These are phyloP conservation scores for Ligdia adustata DNA, from an alignment of 2,888 invertebrate genomes.

Conservation along the genomic window DNA sequence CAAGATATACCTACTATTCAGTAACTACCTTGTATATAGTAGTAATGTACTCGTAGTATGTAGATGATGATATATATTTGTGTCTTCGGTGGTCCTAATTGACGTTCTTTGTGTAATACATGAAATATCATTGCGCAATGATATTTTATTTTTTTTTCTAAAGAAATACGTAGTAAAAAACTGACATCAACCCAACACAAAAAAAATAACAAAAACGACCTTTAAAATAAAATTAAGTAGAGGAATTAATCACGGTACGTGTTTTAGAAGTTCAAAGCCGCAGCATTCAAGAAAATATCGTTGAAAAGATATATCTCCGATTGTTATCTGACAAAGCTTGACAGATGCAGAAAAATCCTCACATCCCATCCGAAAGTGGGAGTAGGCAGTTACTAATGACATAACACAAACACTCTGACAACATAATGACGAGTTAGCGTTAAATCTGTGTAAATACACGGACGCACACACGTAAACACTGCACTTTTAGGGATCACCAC, in stretches of 20 bases:
- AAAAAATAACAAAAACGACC: not conserved
- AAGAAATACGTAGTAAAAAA: no score
- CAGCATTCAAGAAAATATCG: not conserved
- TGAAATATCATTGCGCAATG: no score
- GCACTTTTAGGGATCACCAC: constrained; percentile 45
- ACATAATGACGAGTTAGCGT: constrained; percentile 58
- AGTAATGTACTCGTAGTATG: no score
- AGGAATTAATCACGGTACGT: not conserved
- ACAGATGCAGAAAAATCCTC: constrained; percentile 41
- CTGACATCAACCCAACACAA: no score
- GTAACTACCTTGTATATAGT: no score
- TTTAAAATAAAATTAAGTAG: not conserved
- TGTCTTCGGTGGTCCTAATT: no score
- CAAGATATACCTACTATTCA: no score
- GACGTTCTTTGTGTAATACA: no score
- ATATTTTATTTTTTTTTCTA: no score
- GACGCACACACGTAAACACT: constrained; percentile 36
- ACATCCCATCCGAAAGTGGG: constrained; percentile 41
- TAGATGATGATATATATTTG: no score
- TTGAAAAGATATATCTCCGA: constrained; percentile 5
- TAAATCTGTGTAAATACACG: constrained; percentile 57
- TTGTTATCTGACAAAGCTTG: constrained; percentile 25
- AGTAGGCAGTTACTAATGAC: constrained; percentile 54
- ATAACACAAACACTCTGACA: constrained; percentile 58
- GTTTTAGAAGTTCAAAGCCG: not conserved